phyloP scores from a whole-genome alignment of 1,140 invertebrate genomes.

The Drosophila chauvacae region DNA sequence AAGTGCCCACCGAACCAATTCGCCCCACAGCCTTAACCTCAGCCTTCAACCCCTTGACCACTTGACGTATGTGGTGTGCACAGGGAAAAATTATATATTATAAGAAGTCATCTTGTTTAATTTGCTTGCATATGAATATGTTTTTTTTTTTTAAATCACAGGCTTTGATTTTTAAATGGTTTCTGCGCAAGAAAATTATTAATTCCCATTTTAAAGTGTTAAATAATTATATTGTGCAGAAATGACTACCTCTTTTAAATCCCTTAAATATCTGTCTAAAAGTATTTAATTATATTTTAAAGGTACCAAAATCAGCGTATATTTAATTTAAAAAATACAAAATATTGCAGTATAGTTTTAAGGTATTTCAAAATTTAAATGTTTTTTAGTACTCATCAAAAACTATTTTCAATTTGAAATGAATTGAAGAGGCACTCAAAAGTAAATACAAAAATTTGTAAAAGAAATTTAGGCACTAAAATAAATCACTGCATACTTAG shows the following conservation, averaged over 20 bases:
- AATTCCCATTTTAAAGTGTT: no score
- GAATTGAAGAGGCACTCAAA: background rate
- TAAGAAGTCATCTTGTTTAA: background rate
- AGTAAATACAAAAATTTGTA: background rate
- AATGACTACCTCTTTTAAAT: no score
- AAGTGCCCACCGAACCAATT: slow-evolving; percentile 46
- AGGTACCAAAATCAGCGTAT: no score
- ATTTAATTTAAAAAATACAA: no score
- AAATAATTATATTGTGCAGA: no score
- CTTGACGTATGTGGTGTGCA: slow-evolving; percentile 13
- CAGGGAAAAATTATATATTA: background rate
- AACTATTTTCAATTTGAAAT: background rate
- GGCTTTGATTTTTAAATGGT: no score
- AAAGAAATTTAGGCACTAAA: background rate
- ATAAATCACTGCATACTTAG: background rate
- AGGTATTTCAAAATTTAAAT: no score
- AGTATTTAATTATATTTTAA: no score
- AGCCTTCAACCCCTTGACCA: slow-evolving; percentile 40
- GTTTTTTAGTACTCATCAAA: background rate
- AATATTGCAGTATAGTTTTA: no score
- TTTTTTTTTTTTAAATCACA: background rate
- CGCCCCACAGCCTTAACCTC: slow-evolving; percentile 7
- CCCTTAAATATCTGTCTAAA: no score
- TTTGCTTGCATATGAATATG: background rate
- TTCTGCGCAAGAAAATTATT: no score